These are phyloP conservation scores for Drosophila asahinai DNA, from an alignment of 1,140 invertebrate species.

Conservation along the genomic window DNA sequence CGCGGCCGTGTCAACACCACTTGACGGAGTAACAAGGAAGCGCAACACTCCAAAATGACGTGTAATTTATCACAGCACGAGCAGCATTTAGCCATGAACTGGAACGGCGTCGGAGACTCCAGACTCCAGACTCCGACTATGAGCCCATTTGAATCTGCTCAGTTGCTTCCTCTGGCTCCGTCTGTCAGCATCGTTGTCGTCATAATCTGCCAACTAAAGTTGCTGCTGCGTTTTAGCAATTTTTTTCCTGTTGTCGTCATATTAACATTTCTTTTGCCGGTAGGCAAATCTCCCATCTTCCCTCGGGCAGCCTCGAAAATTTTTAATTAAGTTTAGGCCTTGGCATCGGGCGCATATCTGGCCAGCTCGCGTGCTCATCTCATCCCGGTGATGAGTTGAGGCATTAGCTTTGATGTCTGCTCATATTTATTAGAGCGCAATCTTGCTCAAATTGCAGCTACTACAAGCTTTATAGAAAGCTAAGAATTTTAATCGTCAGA, in stretches of 20 bases:
- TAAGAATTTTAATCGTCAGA: conserved; percentile 21
- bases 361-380: conserved; percentile 72
- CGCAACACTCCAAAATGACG: conserved; percentile 76
- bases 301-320: conserved; percentile 26
- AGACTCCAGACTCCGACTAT: conserved; percentile 5
- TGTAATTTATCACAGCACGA: conserved; percentile 79
- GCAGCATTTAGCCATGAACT: conserved; percentile 79
- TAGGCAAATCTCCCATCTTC: conserved; percentile 67
- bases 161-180: conserved; percentile 33
- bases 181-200: conserved; percentile 55
- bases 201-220: conserved; percentile 42
- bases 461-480: conserved; percentile 12
- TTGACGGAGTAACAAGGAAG: conserved; percentile 80
- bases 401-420: conserved; percentile 78
- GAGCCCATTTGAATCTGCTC: conserved; percentile 18
- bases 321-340: conserved; percentile 79
- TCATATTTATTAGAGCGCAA: conserved; percentile 82
- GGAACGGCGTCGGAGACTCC: conserved; percentile 48
- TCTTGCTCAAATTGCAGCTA: conserved; percentile 60
- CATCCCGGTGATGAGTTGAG: conserved; percentile 72
- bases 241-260: conserved; percentile 16
- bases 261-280: conserved; percentile 60
- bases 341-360: conserved; percentile 43
- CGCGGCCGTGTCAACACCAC: conserved; percentile 71
- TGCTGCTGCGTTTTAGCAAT: conserved; percentile 41